Evolutionary conservation across 2,888 invertebrate genomes (phyloP).

Genomic region (Ecdyonurus torrentis): DNA sequence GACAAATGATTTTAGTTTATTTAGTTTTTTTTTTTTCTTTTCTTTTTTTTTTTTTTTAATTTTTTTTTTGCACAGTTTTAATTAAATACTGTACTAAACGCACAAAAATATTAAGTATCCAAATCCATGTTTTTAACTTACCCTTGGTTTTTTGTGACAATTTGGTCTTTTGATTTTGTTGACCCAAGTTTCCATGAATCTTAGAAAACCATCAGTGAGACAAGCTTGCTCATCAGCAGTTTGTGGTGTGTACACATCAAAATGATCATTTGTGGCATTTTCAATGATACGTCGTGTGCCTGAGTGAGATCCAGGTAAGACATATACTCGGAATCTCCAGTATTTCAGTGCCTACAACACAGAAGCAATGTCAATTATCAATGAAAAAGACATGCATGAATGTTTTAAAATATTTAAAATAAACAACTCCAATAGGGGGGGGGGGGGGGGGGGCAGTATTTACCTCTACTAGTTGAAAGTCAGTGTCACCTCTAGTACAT

Average conservation of each 20-base stretch:
- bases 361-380: slow-evolving; percentile 3
- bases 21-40: too few species aligned
- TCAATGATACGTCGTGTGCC: slow-evolving; percentile 61
- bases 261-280: slow-evolving; percentile 46
- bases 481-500: slow-evolving; percentile 83
- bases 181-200: slow-evolving; percentile 69
- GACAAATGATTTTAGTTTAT: too few species aligned
- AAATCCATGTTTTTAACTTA: slow-evolving; percentile 30
- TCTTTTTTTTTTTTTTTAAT: slow-evolving; percentile 5
- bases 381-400: slow-evolving; percentile 8
- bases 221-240: slow-evolving; percentile 40
- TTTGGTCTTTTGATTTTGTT: slow-evolving; percentile 73
- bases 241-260: slow-evolving; percentile 67
- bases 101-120: not conserved
- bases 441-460: too few species aligned
- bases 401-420: not conserved
- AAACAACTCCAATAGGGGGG: too few species aligned
- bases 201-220: slow-evolving; percentile 53
- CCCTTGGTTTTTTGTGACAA: slow-evolving; percentile 53
- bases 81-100: not conserved
- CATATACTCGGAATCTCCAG: slow-evolving; percentile 80
- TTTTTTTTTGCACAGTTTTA: not conserved
- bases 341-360: slow-evolving; percentile 56
- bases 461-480: slow-evolving; percentile 75
- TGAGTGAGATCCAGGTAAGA: slow-evolving; percentile 65